Percentiles rank a stretch among this genome's conserved stretches.
Conservation (phyloP, 2,113 vertebrate genomes). For the Suncus etruscus region DNA sequence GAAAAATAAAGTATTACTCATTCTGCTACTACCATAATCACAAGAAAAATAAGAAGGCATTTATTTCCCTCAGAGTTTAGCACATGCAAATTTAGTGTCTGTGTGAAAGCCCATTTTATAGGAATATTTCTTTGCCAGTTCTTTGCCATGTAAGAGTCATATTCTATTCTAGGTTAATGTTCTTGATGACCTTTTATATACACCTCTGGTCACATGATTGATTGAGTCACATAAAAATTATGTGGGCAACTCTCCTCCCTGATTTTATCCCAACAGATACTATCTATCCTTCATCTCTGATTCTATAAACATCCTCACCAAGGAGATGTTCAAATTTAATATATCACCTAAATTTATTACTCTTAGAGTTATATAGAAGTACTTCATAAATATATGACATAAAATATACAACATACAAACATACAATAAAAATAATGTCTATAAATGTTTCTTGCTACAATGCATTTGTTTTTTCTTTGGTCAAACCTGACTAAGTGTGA, state of each 20-base stretch:
- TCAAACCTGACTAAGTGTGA: no score
- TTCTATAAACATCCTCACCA: not conserved
- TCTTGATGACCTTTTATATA: not conserved
- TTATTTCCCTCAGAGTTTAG: not conserved
- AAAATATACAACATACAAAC: not conserved
- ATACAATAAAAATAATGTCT: not conserved
- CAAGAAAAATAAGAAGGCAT: conserved; percentile 45
- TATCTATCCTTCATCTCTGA: not conserved
- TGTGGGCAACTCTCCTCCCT: not conserved
- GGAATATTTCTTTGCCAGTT: conserved; percentile 78
- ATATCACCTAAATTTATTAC: not conserved
- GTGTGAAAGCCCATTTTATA: conserved; percentile 65
- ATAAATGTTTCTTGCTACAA: not conserved
- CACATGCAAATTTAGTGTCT: not conserved
- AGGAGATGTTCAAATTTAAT: not conserved
- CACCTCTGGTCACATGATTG: not conserved
- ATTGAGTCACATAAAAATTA: not conserved
- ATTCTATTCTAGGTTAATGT: conserved; percentile 22
- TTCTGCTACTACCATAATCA: not conserved
- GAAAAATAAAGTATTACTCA: not conserved
- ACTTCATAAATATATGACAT: not conserved
- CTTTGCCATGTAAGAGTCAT: conserved; percentile 58
- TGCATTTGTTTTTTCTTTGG: not conserved
- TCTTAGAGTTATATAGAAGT: not conserved
- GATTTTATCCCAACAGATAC: not conserved